Evolutionary conservation across 1,140 invertebrate genomes (phyloP), one percentile per base, ranked within the genome.

Genomic region (Drosophila triauraria): DNA sequence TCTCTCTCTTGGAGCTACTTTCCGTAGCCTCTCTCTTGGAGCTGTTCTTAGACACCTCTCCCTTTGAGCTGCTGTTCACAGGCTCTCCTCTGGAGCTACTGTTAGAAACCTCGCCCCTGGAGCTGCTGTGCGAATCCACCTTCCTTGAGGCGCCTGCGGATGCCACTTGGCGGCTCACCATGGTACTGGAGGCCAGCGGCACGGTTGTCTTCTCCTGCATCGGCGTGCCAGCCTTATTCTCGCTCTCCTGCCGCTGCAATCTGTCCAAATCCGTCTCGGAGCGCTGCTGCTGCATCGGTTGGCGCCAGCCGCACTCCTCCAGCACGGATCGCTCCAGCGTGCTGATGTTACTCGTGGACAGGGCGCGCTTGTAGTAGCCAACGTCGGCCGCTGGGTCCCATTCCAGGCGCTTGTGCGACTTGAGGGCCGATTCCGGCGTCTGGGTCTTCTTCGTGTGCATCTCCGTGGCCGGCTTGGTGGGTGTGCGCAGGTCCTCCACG

Each of bases 321-420:
- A 92, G 53, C 8, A 92, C 69, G 2, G 90, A 91, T 8, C 88
- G 81, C 47, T 92, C 91, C 56, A 92, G 38, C 1, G 87, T 83
- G 47, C 91, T 92, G 4, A 92, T 83, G 27, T 92, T 92, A 44
- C 91, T 91, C 7, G 82, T 88, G 38, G 91, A 92, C n/a, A 72
- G 57, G 13, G 91, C 84, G 7, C 92, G 83, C 20, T 82, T 87
- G 50, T 80, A 86, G 42, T 87, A 87, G 12, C 91, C 91, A 13
- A 92, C 87, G 80, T 92, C 91, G 1, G 90, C 91, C 7, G 92
- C 69, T 0, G 91, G 91, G 76, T 92, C 91, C 91, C 91, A 92
- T 81, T 92, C 91, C 7, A 92, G 61, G 10, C 90, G 83, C 44
- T 85, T 91, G 57, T 92, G 85, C 0, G 86, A 74, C 43, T 92